phyloP scores from a whole-genome alignment of 1,140 invertebrate species.

The Episyrphus balteatus region DNA sequence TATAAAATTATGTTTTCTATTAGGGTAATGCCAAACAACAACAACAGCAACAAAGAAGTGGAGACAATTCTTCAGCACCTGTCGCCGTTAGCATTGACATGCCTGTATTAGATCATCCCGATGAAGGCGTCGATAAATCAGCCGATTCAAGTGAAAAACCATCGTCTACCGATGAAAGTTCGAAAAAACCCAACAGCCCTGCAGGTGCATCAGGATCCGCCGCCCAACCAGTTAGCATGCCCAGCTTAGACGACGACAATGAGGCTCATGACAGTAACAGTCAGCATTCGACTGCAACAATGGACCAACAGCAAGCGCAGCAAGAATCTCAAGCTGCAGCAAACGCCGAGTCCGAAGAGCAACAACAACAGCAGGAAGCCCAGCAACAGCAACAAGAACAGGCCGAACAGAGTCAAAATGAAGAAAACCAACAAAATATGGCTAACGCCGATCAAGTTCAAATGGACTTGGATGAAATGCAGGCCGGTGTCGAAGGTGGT shows the following conservation, averaged over 20 bases:
- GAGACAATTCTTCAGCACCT: neutral
- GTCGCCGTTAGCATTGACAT: constrained; percentile 30
- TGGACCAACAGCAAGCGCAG: neutral
- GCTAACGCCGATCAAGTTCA: constrained; percentile 23
- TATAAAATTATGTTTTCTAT: neutral
- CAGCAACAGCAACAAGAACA: neutral
- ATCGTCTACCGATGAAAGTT: neutral
- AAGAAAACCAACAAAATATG: neutral
- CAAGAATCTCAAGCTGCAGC: constrained; percentile 8
- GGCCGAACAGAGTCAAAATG: neutral
- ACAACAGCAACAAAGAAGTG: constrained; percentile 18
- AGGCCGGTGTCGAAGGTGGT: constrained; percentile 30
- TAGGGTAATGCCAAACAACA: constrained; percentile 8
- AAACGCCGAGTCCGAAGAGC: constrained; percentile 12
- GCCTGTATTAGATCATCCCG: constrained; percentile 31
- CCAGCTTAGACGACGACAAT: constrained; percentile 34
- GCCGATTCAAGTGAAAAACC: neutral
- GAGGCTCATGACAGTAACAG: constrained; percentile 3
- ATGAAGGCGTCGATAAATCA: constrained; percentile 12
- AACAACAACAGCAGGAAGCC: neutral
- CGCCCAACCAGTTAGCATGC: constrained; percentile 30
- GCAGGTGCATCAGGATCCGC: constrained; percentile 1
- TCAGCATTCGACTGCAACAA: neutral
- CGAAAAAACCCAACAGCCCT: neutral
- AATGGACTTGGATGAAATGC: constrained; percentile 37